Percentiles rank a stretch among this genome's conserved stretches.
Conservation (phyloP, 2,888 invertebrate genomes). For the Drosophila limbata region DNA sequence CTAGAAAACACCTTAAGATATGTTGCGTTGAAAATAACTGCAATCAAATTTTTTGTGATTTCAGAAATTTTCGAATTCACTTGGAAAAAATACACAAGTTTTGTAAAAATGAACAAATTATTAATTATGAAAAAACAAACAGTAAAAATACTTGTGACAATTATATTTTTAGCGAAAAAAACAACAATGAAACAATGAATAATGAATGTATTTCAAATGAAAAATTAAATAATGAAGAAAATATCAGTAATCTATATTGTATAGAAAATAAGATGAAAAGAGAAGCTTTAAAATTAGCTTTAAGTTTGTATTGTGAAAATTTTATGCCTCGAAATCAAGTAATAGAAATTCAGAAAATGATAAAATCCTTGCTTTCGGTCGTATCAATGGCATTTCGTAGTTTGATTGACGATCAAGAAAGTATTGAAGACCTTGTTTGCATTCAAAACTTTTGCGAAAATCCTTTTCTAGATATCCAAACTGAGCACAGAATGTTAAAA, state of each 20-base stretch:
- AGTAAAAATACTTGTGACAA: background rate
- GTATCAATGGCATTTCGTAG: background rate
- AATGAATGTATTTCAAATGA: background rate
- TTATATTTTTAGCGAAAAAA: background rate
- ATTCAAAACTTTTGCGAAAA: background rate
- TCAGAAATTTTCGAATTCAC: too few species aligned
- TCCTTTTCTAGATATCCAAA: background rate
- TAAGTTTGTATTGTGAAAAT: background rate
- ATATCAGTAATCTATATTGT: background rate
- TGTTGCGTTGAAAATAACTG: too few species aligned
- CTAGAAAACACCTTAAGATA: background rate
- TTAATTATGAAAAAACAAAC: background rate
- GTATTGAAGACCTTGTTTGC: background rate
- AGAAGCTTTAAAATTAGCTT: background rate
- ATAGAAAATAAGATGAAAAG: background rate
- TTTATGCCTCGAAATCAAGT: background rate
- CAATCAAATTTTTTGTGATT: too few species aligned
- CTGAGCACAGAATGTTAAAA: background rate
- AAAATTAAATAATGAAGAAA: background rate
- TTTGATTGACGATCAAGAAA: background rate
- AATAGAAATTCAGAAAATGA: background rate
- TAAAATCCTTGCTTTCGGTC: background rate
- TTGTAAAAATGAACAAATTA: too few species aligned
- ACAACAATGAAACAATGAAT: background rate
- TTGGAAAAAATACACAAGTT: too few species aligned